Evolutionary conservation across 2,113 vertebrate genomes (phyloP), one percentile per base, ranked within the genome.

Genomic region (Sardina pilchardus): DNA sequence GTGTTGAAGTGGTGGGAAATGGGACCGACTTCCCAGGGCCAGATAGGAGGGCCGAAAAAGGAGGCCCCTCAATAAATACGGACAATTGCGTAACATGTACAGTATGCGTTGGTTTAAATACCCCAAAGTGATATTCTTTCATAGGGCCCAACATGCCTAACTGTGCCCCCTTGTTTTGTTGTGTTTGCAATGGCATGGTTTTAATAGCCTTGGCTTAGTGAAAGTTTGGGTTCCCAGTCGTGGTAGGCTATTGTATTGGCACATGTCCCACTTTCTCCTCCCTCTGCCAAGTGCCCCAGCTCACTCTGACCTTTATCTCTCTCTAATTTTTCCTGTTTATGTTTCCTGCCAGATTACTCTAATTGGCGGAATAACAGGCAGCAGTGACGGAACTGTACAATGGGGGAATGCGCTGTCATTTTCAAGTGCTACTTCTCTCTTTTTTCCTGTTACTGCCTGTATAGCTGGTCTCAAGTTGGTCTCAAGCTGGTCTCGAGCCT

Each of bases 301-400:
- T 59, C 85, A 88, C 19, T 82, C 56, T 0, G 36, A 80, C 89
- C 87, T 94, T 78, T 93, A 95, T 96, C 93, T 93, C 84, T 88
- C 91, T 86, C 86, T 88, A 30, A 90, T 90, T 91, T 93, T 94
- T 96, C 94, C 93, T 93, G 91, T 96, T 96, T 96, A 93, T 85
- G 83, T 93, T 95, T 93, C 92, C 91, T 92, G 86, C 91, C 88
- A 89, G 93, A 89, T 90, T 82, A 89, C 88, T 86, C 85, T 89
- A 92, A 94, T 93, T 91, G 91, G 92, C 83, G 87, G 91, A 93
- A 88, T 84, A 89, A 75, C 81, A 87, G 87, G 85, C 26, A 87
- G 83, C 75, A 2, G 42, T 17, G 50, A 67, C 17, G 84, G 89
- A 86, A 90, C 10, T 43, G 56, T 81, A 83, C 83, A 85, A 34